A percentile compares a stretch with the other conserved stretches of the same genome.
Evolutionary conservation across 2,113 vertebrate species (phyloP).

Genomic region (Saiga tatarica): DNA sequence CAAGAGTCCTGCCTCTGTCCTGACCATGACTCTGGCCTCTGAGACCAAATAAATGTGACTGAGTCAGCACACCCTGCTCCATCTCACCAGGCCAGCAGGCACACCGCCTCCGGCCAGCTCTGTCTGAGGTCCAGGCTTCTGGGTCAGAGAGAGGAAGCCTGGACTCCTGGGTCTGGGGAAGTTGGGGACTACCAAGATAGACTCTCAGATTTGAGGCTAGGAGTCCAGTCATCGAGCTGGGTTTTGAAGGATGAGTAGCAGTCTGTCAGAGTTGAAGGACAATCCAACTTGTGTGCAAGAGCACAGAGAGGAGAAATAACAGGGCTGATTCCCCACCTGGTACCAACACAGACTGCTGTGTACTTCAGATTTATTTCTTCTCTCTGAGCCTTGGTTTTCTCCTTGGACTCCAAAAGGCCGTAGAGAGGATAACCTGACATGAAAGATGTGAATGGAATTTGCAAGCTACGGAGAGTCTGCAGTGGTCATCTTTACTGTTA

Average conservation of each 20-base stretch:
- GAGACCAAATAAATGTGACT: constrained; percentile 66
- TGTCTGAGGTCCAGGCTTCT: neutral
- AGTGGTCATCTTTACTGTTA: no score
- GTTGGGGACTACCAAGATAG: no score
- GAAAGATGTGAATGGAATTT: neutral
- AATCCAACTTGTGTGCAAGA: neutral
- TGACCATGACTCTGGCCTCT: neutral
- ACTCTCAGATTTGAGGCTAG: neutral
- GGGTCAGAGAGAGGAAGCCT: neutral
- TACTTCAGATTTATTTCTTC: neutral
- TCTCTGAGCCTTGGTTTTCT: neutral
- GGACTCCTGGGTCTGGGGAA: neutral
- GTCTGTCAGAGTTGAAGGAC: neutral
- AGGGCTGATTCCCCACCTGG: fast-evolving
- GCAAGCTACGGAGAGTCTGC: neutral
- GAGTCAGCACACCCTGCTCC: neutral
- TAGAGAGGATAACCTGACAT: neutral
- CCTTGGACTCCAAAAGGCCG: neutral
- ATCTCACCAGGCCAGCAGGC: fast-evolving
- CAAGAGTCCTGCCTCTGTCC: neutral
- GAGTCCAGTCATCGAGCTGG: neutral
- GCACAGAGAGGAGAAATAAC: neutral
- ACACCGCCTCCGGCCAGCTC: fast-evolving
- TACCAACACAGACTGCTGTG: no score
- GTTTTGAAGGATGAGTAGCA: neutral